Evolutionary conservation across 2,113 vertebrate species (phyloP).

Genomic region (Gasterosteus aculeatus): DNA sequence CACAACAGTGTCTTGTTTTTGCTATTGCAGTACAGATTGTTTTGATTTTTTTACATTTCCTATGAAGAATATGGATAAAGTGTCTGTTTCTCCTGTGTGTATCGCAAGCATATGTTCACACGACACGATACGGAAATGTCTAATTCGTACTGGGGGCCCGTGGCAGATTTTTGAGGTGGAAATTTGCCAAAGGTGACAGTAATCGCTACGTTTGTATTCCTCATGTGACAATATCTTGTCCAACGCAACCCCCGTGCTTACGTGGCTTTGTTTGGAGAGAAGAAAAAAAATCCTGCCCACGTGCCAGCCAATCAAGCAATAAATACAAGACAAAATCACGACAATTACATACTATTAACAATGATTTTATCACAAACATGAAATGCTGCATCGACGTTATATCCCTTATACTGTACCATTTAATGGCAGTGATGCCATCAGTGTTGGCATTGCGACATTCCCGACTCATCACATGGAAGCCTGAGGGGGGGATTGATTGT

Average conservation of each 20-base stretch:
- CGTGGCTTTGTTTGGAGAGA: constrained; percentile 58
- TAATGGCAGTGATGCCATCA: constrained; percentile 55
- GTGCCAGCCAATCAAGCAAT: constrained; percentile 85
- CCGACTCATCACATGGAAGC: constrained; percentile 53
- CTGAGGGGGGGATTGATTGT: constrained; percentile 70
- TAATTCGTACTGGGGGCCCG: constrained; percentile 53
- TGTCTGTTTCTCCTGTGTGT: constrained; percentile 67
- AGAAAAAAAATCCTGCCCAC: constrained; percentile 62
- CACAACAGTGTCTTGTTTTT: constrained; percentile 77
- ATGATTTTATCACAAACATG: constrained; percentile 52
- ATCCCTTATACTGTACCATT: constrained; percentile 58
- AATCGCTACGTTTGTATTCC: constrained; percentile 66
- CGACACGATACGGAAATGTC: constrained; percentile 48
- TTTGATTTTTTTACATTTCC: constrained; percentile 66
- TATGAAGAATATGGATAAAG: constrained; percentile 61
- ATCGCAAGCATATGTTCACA: constrained; percentile 66
- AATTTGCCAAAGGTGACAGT: constrained; percentile 77
- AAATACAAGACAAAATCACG: constrained; percentile 69
- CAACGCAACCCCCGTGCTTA: constrained; percentile 49
- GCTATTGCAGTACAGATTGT: constrained; percentile 65
- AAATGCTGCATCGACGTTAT: constrained; percentile 78
- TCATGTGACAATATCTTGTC: constrained; percentile 52
- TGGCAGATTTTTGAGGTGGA: constrained; percentile 64
- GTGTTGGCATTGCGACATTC: constrained; percentile 60
- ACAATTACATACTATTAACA: constrained; percentile 49